Conservation (phyloP, 2,797 vertebrate genomes). For the Apogon hyalosoma region DNA sequence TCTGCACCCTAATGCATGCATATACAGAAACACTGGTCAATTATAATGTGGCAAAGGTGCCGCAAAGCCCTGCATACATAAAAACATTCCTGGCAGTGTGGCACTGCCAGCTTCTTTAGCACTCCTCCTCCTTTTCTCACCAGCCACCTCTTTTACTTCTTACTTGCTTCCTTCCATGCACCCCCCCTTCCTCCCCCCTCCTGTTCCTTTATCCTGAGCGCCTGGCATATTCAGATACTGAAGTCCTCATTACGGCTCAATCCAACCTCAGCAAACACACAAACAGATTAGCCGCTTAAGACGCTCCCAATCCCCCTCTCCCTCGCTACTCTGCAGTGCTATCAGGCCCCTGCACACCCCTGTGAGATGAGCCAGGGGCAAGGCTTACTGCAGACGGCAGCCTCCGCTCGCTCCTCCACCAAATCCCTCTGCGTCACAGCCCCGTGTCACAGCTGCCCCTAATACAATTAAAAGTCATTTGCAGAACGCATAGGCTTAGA, state of each 20-base stretch:
- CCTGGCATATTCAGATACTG: constrained; percentile 91
- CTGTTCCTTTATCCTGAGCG: constrained; percentile 84
- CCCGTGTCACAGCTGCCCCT: constrained; percentile 87
- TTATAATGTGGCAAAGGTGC: constrained; percentile 56
- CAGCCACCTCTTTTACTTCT: constrained; percentile 69
- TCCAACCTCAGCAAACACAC: constrained; percentile 91
- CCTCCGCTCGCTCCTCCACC: constrained; percentile 78
- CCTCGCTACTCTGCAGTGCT: constrained; percentile 82
- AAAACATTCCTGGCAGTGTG: constrained; percentile 47
- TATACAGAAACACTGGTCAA: constrained; percentile 45
- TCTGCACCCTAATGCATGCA: constrained; percentile 35
- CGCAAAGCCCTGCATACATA: constrained; percentile 44
- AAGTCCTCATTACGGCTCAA: constrained; percentile 90
- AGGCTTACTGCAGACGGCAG: constrained; percentile 84
- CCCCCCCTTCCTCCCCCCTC: constrained; percentile 23
- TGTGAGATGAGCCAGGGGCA: constrained; percentile 87
- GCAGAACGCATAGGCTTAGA: constrained; percentile 83
- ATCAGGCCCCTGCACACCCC: constrained; percentile 88
- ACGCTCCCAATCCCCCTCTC: constrained; percentile 86
- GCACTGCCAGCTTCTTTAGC: constrained; percentile 62
- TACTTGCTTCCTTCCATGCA: constrained; percentile 65
- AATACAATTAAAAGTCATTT: constrained; percentile 92
- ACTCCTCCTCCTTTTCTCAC: constrained; percentile 53
- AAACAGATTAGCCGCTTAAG: constrained; percentile 86
- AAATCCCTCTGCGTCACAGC: constrained; percentile 83